These are phyloP conservation scores for Austrofundulus limnaeus DNA, from an alignment of 2,113 vertebrate genomes.

Conservation along the genomic window DNA sequence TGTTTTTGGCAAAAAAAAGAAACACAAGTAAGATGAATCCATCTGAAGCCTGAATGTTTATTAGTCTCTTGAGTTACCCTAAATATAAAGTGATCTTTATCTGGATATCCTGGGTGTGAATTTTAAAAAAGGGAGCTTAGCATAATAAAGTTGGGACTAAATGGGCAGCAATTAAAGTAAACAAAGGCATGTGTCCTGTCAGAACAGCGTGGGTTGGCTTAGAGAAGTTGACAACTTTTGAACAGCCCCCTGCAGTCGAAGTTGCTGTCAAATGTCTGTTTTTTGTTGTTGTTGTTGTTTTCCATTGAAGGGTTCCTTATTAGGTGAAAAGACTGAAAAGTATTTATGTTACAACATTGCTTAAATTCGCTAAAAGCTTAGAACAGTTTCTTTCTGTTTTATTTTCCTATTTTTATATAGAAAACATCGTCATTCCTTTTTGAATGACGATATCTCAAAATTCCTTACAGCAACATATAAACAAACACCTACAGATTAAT, in stretches of 20 bases:
- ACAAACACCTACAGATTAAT: not conserved
- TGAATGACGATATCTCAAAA: not conserved
- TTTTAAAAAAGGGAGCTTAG: not conserved
- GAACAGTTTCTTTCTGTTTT: not conserved
- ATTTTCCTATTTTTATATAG: conserved; percentile 5
- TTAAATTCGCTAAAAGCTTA: not conserved
- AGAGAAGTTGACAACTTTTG: not conserved
- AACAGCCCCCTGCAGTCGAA: not conserved
- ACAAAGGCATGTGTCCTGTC: not conserved
- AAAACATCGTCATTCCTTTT: conserved; percentile 1
- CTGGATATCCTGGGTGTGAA: not conserved
- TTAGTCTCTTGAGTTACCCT: not conserved
- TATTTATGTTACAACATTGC: not conserved
- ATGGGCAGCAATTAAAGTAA: conserved; percentile 2
- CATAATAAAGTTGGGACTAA: not conserved
- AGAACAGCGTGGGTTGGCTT: not conserved
- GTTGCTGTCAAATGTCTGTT: not conserved
- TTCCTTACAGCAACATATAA: conserved; percentile 3
- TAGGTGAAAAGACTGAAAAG: not conserved
- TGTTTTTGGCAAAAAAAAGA: not conserved
- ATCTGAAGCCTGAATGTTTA: not conserved
- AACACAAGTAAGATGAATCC: not conserved
- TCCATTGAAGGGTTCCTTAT: not conserved
- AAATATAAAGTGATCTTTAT: not conserved
- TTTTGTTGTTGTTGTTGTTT: not conserved